Conservation (phyloP, 2,113 vertebrate species). For the Cavia aperea region DNA sequence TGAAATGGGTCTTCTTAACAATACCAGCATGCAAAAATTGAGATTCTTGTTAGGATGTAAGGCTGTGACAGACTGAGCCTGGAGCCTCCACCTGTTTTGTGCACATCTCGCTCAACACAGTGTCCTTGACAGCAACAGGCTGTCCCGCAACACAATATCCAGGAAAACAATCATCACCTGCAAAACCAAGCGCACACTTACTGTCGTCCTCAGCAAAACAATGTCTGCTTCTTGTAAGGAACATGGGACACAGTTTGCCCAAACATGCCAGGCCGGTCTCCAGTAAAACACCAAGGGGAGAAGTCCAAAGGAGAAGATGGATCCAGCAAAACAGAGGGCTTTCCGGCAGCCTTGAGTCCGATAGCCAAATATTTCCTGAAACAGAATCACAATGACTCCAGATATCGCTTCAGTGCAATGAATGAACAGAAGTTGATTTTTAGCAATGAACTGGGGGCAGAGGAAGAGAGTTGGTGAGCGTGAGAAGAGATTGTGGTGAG, state of each 20-base stretch:
- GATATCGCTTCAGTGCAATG: background rate
- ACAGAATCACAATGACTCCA: slow-evolving; percentile 30
- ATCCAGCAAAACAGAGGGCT: slow-evolving; percentile 74
- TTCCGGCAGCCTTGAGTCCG: slow-evolving; percentile 68
- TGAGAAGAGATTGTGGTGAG: background rate
- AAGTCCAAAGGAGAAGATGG: slow-evolving; percentile 76
- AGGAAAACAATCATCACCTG: background rate
- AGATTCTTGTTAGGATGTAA: background rate
- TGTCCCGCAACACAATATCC: background rate
- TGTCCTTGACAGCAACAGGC: too few species aligned
- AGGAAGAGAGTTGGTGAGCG: background rate
- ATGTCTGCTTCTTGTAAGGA: slow-evolving; percentile 76
- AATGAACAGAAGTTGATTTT: background rate
- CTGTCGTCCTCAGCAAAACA: slow-evolving; percentile 78
- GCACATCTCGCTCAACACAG: background rate
- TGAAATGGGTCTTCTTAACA: background rate
- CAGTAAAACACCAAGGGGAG: slow-evolving; percentile 80
- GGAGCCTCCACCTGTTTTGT: background rate
- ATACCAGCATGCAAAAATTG: background rate
- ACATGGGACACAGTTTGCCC: slow-evolving; percentile 74
- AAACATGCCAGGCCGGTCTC: slow-evolving; percentile 79
- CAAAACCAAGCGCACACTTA: slow-evolving; percentile 64
- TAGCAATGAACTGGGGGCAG: background rate
- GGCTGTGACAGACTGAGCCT: background rate
- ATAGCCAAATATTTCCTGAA: slow-evolving; percentile 81